phyloP scores from a whole-genome alignment of 2,888 invertebrate genomes.

The Sarcophaga carnaria region DNA sequence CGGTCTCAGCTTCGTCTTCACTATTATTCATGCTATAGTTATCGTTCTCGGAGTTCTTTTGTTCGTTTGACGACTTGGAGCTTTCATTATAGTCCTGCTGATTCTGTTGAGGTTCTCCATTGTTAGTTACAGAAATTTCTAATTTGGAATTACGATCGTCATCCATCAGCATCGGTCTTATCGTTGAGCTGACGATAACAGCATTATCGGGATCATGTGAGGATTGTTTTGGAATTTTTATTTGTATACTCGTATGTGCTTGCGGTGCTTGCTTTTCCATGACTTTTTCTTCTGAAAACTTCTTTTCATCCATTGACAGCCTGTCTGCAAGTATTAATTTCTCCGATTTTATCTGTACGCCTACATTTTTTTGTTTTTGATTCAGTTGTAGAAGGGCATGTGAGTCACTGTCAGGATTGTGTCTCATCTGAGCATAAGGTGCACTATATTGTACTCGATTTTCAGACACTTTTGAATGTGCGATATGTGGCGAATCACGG shows the following conservation, averaged over 20 bases:
- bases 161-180: slow-evolving; percentile 71
- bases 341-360: slow-evolving; percentile 39
- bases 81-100: not conserved
- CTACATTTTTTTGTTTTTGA: not conserved
- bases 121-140: slow-evolving; percentile 60
- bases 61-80: not conserved
- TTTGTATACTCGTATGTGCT: slow-evolving; percentile 74
- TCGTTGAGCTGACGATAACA: slow-evolving; percentile 74
- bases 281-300: slow-evolving; percentile 19
- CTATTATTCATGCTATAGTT: not conserved
- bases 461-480: slow-evolving; percentile 21
- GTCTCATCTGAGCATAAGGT: slow-evolving; percentile 78
- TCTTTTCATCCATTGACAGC: slow-evolving; percentile 2
- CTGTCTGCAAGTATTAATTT: slow-evolving; percentile 39
- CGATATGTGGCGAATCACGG: slow-evolving; percentile 46
- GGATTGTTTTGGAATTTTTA: slow-evolving; percentile 74
- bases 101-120: slow-evolving; percentile 36
- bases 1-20: slow-evolving; percentile 11
- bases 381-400: slow-evolving; percentile 15
- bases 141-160: slow-evolving; percentile 49
- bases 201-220: slow-evolving; percentile 71
- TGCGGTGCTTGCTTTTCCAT: slow-evolving; percentile 52
- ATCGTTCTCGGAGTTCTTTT: not conserved
- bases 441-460: slow-evolving; percentile 75
- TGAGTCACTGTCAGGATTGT: slow-evolving; percentile 71